A percentile compares a stretch with the other conserved stretches of the same genome.
Evolutionary conservation across 35 echinoderm and acorn worm species (phyloP).

Genomic region (Holothuria glaberrima): DNA sequence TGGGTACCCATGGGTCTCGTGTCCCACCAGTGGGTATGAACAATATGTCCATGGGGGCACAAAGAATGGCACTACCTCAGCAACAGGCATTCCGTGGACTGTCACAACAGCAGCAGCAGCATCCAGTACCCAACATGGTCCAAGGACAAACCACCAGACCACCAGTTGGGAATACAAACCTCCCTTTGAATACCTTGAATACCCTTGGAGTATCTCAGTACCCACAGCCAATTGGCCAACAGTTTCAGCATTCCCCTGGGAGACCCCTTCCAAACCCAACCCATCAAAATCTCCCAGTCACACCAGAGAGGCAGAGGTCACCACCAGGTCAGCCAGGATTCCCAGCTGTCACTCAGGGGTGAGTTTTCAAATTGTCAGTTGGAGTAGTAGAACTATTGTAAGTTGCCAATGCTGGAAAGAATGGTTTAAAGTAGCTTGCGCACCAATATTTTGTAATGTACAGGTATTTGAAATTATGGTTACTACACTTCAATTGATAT

Average conservation of each 20-base stretch:
- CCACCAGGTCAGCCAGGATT: conserved; percentile 23
- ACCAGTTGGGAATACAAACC: background rate
- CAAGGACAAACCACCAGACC: conserved; percentile 9
- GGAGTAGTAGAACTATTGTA: no score
- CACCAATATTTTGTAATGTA: no score
- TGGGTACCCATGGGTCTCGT: no score
- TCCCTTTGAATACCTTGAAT: background rate
- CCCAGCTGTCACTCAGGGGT: conserved; percentile 19
- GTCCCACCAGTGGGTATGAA: no score
- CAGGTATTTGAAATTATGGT: no score
- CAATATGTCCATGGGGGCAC: no score
- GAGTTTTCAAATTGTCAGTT: background rate
- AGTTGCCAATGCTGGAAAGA: no score
- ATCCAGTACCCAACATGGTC: conserved; percentile 2
- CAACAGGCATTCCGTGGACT: background rate
- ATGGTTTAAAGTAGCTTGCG: no score
- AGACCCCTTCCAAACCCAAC: background rate
- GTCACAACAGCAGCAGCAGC: background rate
- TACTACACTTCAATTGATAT: no score
- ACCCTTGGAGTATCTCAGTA: background rate
- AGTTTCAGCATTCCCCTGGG: background rate
- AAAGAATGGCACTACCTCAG: no score
- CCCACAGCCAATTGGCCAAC: background rate
- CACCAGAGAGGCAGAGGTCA: conserved; percentile 27
- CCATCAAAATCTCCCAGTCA: background rate